Percentiles rank a stretch among this genome's conserved stretches.
These are phyloP conservation scores for Ataeniobius toweri DNA, from an alignment of 2,797 vertebrate genomes.

Conservation along the genomic window DNA sequence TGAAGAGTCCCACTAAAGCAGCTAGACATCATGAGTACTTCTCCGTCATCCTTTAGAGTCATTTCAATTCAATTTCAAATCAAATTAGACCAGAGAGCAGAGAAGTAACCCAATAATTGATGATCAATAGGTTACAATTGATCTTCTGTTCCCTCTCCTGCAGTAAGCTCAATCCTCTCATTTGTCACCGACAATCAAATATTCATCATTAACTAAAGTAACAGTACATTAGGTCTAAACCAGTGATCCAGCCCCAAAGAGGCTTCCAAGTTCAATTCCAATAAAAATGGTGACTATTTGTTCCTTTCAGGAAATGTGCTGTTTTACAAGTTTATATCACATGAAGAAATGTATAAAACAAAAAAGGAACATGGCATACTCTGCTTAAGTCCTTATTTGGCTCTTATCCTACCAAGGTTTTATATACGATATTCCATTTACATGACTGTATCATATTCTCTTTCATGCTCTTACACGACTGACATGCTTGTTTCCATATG, in stretches of 20 bases:
- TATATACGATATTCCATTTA: neutral
- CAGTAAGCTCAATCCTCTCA: neutral
- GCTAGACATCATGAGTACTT: conserved; percentile 5
- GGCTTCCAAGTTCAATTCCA: no score
- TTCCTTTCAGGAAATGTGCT: neutral
- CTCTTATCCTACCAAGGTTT: no score
- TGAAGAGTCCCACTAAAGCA: conserved; percentile 9
- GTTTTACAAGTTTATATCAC: neutral
- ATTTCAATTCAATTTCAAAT: conserved; percentile 32
- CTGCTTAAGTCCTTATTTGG: neutral
- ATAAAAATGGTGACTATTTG: neutral
- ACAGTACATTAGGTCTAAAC: neutral
- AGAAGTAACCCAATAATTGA: conserved; percentile 34
- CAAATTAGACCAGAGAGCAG: conserved; percentile 43
- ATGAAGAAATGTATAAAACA: neutral
- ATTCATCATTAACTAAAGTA: neutral
- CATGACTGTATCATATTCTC: neutral
- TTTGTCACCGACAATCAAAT: neutral
- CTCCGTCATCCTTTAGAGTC: conserved; percentile 31
- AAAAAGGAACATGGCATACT: neutral
- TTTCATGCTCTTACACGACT: neutral
- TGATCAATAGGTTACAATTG: conserved; percentile 41
- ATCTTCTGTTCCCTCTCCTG: conserved; percentile 13
- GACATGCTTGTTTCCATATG: neutral
- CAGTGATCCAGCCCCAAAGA: neutral